Base-by-base conservation (phyloP, 2,888 invertebrate genomes). In the Thereva nobilitata region DNA sequence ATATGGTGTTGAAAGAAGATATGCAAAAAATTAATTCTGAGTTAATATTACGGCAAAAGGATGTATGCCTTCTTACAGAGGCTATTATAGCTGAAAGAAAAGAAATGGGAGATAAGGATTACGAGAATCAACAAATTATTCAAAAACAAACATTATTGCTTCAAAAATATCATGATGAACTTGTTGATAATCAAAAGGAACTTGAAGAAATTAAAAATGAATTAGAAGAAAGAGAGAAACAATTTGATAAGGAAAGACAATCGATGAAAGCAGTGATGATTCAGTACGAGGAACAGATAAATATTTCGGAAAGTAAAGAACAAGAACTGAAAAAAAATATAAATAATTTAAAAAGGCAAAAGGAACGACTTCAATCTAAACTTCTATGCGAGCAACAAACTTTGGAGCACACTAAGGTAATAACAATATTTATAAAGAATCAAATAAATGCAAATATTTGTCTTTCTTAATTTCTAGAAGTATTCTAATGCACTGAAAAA, bases 381-480 rank as follows among this genome's bases (percentile, higher is more conserved):
- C 88, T 87, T 74, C 85, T 84, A 72, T 85, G 84, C 64, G 85
- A 85, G 2, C 88, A 87, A 76, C 85, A 85, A 73, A 86, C 85
- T 40, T 85, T 86, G 40, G 80, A 80, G 35, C 87, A 87, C 74
- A 88, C 88, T 74, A 88, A 87, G 71, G 75, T 74, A 70, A 65
- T 37, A 1, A 23, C 23, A 23, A 23, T 23, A 23, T 23, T 23
- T 23, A 23, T 23, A 23, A 23, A 23, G 23, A 2, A 23, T n/a
- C 1, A 23, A 23, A 23, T 23, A 23, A 23, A 2, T 23, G 23
- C 23, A 2, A 23, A 23, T 23, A 23, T 23, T n/a, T 1, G 23
- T 2, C 23, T 23, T 23, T 23, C 23, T 23, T 23, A 2, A 23
- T 23, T 23, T 23, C 23, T 23, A 23, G 23, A 23, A 23, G 23